Evolutionary conservation across 2,888 invertebrate genomes (phyloP).

Genomic region (Sarcophaga carnaria): DNA sequence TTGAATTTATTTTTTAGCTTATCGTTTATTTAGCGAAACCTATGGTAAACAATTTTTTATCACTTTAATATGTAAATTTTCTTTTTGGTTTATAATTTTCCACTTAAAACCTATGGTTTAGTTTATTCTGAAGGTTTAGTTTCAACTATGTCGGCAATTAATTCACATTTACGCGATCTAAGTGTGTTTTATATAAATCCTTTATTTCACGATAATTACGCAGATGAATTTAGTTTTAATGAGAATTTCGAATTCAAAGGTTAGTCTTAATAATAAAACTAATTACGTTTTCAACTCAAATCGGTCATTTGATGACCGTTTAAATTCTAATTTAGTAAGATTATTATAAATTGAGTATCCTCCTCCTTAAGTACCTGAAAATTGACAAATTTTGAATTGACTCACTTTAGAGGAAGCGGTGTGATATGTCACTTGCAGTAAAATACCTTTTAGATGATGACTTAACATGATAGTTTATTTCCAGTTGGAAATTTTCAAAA

Average conservation of each 20-base stretch:
- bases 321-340: not conserved
- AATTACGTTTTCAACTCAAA: not conserved
- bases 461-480: too few relatives aligned
- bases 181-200: constrained; percentile 64
- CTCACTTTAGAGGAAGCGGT: too few relatives aligned
- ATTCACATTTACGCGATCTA: constrained; percentile 55
- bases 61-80: constrained; percentile 60
- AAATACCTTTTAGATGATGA: too few relatives aligned
- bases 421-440: too few relatives aligned
- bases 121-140: constrained; percentile 51
- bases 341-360: not conserved
- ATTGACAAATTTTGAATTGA: too few relatives aligned
- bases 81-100: constrained; percentile 19
- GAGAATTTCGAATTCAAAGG: constrained; percentile 77
- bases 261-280: constrained; percentile 46
- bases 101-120: constrained; percentile 6
- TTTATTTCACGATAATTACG: constrained; percentile 48
- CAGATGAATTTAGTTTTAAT: constrained; percentile 72
- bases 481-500: too few relatives aligned
- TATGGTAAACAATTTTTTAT: constrained; percentile 33
- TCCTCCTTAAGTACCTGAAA: too few relatives aligned
- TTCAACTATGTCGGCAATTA: constrained; percentile 55
- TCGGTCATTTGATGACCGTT: too few relatives aligned
- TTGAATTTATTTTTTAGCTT: not conserved
- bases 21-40: constrained; percentile 1